These are phyloP conservation scores for Aix galericulata DNA, from an alignment of 2,113 vertebrate species.

Conservation along the genomic window DNA sequence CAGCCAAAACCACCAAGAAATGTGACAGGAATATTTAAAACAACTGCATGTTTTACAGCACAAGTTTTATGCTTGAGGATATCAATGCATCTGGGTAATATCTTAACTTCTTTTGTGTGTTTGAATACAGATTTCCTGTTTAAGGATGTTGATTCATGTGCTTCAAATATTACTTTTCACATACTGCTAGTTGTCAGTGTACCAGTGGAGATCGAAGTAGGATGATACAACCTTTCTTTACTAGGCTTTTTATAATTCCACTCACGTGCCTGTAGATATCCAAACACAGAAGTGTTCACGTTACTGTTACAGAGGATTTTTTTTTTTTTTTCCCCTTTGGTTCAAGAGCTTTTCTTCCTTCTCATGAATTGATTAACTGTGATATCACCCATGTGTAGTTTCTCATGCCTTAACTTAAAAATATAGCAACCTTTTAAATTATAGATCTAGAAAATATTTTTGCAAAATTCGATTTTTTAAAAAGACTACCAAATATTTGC, in stretches of 20 bases:
- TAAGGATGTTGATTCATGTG: not conserved
- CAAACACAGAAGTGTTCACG: not conserved
- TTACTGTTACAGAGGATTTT: not conserved
- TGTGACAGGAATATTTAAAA: not conserved
- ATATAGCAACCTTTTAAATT: not conserved
- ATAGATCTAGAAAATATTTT: not conserved
- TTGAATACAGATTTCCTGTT: not conserved
- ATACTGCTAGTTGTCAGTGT: not conserved
- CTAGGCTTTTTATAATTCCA: not conserved
- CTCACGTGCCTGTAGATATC: not conserved
- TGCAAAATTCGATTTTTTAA: not conserved
- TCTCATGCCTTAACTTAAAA: not conserved
- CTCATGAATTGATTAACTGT: fast-evolving
- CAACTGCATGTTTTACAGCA: not conserved
- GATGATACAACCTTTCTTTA: not conserved
- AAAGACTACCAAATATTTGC: not conserved
- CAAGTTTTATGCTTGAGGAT: not conserved
- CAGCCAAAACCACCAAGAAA: not conserved
- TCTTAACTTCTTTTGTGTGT: not conserved
- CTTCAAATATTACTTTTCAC: not conserved
- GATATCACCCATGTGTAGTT: not conserved
- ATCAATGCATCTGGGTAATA: not conserved
- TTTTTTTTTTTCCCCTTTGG: not conserved
- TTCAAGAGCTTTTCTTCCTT: not conserved
- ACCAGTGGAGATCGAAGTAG: not conserved